Base-by-base conservation (phyloP, 2,888 invertebrate genomes). In the Bellardia bayeri region DNA sequence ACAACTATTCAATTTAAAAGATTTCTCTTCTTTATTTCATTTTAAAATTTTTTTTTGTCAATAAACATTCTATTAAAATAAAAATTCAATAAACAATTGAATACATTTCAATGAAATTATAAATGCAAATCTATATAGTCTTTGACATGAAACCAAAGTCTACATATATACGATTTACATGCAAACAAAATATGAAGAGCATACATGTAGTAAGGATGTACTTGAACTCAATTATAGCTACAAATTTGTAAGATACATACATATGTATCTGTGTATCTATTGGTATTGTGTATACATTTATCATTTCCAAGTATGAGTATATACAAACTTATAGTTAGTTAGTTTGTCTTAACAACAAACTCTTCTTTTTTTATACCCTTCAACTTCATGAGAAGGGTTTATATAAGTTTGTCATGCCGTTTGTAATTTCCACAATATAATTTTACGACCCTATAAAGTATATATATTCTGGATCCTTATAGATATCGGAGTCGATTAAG, bases 41-140 rank as follows among this genome's bases (percentile, higher is more conserved):
- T 40, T 64, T 40, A 3, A 1, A 1, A 13, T 13, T 14, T 6
- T 45, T 45, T 33, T n/a, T 79, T 79, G 30, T 58, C 79, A 79
- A 69, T 79, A 79, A 79, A 79, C 68, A 79, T 68, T 79, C 79
- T 54, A 49, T 79, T 79, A 33, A 79, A 79, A 68, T 56, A n/a
- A 56, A 72, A 82, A 75, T 82, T 74, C 66, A 82, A 82, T 74
- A 66, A 82, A 74, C 82, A 82, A 74, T 74, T 74, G 74, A 64
- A 75, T 82, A 58, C 68, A 79, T 66, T 68, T 74, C 56, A 49
- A 82, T 74, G 75, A 82, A 82, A 74, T 74, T 82, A 68, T 75
- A 42, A 66, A 75, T 75, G 66, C 66, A 82, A 82, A 75, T 82
- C 74, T 66, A 66, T 58, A 66, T 79, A 58, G 79, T 33, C 58